Percentiles rank a stretch among this genome's conserved stretches.
Conservation (phyloP, 2,797 vertebrate genomes). For the Mormyrops boulengeri region DNA sequence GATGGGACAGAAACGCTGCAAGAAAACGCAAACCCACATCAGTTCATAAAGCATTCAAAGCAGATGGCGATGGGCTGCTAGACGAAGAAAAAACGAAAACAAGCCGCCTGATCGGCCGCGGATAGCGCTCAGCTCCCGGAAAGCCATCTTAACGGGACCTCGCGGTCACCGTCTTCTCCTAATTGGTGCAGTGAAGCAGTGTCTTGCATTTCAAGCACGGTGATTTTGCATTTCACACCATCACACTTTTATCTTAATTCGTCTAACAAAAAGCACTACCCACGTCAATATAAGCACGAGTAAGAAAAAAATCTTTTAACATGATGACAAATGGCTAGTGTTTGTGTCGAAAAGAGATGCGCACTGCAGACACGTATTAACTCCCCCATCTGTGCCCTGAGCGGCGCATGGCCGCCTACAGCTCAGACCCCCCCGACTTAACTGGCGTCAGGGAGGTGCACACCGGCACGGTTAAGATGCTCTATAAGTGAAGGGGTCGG, state of each 20-base stretch:
- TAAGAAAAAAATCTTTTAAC: background rate
- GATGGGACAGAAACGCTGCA: background rate
- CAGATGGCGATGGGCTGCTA: conserved; percentile 2
- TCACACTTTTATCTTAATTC: background rate
- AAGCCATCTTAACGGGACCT: background rate
- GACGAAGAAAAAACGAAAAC: background rate
- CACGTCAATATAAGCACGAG: background rate
- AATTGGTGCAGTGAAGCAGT: background rate
- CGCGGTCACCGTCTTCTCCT: background rate
- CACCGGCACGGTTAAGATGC: background rate
- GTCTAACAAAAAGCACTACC: background rate
- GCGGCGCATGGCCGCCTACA: background rate
- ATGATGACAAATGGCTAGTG: background rate
- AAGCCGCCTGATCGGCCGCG: background rate
- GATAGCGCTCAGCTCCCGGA: background rate
- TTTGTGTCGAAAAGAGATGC: background rate
- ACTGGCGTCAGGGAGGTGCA: background rate
- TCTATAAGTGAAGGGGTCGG: background rate
- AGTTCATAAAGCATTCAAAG: background rate
- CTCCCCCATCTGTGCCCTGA: background rate
- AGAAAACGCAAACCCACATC: background rate
- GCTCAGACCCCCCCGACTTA: background rate
- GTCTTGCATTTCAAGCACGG: background rate
- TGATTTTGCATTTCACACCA: background rate
- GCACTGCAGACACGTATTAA: background rate